Base-by-base conservation (phyloP, 2,113 vertebrate species). In the Plecturocebus donacophilus region DNA sequence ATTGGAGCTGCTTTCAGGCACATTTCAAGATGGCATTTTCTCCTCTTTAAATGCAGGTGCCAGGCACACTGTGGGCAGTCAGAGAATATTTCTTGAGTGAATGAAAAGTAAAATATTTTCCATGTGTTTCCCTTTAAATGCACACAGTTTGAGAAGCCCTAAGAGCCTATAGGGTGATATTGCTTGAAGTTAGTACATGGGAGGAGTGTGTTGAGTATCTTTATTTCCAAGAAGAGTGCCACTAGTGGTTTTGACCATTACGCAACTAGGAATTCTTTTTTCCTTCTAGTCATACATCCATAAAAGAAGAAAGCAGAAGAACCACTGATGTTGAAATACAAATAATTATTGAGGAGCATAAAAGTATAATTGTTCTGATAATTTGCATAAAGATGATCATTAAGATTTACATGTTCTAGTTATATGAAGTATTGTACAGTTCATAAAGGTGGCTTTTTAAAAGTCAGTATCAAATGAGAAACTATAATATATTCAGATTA, bases 391-490 rank as follows among this genome's bases (percentile, higher is more conserved):
- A 89, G 40, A 27, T 32, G 45, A 66, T 73, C 38, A 85, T 90
- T 93, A 89, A 56, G 20, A 90, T 86, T 80, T 85, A 56, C n/a
- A 90, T 58, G 38, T 85, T 40, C 45, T 52, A 52, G 32, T 95
- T 87, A 80, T 71, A 84, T 45, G 70, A 75, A 86, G 23, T 81
- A 75, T 47, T 71, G 9, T 8, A 11, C 6, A 68, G 9, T 8
- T 52, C 56, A 76, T 81, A 86, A 90, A 93, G 38, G 49, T 42
- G 47, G 40, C 54, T 95, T 86, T 96, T 82, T 40, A 90, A 97
- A 97, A 90, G 27, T 66, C 27, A 52, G 11, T n/a, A n/a, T 47
- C 54, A 73, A 77, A 56, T 47, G 23, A 93, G 47, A 87, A 32
- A 38, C 64, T 16, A 52, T 56, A 64, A 94, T 66, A 87, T 38